Base-by-base conservation (phyloP, 2,888 invertebrate genomes). In the Amiota communis region DNA sequence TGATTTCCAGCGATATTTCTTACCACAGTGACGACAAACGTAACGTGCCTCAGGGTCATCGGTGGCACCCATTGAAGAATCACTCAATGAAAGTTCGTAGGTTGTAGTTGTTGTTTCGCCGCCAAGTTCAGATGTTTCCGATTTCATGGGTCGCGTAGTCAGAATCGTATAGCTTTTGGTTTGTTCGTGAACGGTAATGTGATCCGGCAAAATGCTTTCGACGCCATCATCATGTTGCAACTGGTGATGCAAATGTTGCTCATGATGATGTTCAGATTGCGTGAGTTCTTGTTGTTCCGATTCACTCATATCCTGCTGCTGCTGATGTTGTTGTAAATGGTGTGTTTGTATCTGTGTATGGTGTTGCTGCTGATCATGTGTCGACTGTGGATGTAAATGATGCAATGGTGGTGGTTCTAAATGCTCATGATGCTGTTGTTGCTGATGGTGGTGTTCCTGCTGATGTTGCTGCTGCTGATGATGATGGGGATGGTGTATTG, bases 1-100 rank as follows among this genome's bases (percentile, higher is more conserved):
- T 69, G 95, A 95, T 90, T 95, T 96, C 95, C 96, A 96, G 83
- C 95, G 93, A 89, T 96, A 96, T 79, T 94, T 92, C 89, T 96
- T 96, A 77, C 96, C 95, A 90, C 96, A 96, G 87, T 95, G 95
- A 70, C 95, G 92, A 87, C 96, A 96, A 68, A 94, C 93, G 89
- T 95, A 95, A 86, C 92, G 91, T 73, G 92, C 92, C 47, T 88
- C 90, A 72, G 91, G 91, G 80, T 91, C 92, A 76, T 89, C 90
- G 77, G 82, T 84, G 72, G 87, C 89, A 77, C 88, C 89, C 86
- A 87, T 84, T 74, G 86, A 88, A 0, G 88, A 86, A 76, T 90
- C 90, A 78, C 90, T 89, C 74, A 89, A 73, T 56, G 89, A 88
- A 57, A 90, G 80, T 73, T 90, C 90, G 72, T 90, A 89, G 23